phyloP scores from a whole-genome alignment of 1,140 invertebrate species.

The Tetramorium parvispinum region DNA sequence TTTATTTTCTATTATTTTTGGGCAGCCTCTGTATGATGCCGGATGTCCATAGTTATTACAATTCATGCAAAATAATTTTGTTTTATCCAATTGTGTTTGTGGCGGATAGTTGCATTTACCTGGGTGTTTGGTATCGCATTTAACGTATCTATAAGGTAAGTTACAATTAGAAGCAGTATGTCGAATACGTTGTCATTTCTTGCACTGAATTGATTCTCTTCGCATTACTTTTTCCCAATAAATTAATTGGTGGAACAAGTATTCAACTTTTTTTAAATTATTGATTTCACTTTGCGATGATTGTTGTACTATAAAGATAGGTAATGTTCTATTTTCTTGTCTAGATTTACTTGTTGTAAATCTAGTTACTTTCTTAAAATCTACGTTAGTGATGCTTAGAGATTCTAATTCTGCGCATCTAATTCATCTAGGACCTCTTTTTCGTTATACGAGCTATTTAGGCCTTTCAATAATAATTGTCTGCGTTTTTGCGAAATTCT shows the following conservation, averaged over 20 bases:
- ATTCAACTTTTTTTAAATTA: background rate
- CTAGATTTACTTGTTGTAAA: too few species aligned
- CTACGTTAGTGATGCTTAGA: background rate
- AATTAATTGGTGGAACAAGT: background rate
- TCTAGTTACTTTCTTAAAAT: background rate
- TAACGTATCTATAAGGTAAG: background rate
- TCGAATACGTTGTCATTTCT: background rate
- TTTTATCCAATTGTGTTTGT: too few species aligned
- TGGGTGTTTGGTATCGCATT: background rate
- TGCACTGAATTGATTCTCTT: background rate
- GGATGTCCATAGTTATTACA: too few species aligned
- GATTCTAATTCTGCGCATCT: background rate
- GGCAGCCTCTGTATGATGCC: too few species aligned
- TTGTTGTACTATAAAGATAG: too few species aligned
- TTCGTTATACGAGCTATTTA: background rate
- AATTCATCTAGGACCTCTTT: background rate
- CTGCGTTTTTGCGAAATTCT: too few species aligned
- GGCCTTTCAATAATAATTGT: background rate
- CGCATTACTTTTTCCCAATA: background rate
- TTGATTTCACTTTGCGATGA: background rate
- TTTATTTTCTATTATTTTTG: too few species aligned
- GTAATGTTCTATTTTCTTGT: too few species aligned
- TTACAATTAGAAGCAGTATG: background rate
- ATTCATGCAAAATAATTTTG: too few species aligned
- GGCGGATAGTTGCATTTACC: too few species aligned